Percentiles rank a stretch among this genome's conserved stretches.
Conservation (phyloP, 2,113 vertebrate species). For the Megaceryle maxima region DNA sequence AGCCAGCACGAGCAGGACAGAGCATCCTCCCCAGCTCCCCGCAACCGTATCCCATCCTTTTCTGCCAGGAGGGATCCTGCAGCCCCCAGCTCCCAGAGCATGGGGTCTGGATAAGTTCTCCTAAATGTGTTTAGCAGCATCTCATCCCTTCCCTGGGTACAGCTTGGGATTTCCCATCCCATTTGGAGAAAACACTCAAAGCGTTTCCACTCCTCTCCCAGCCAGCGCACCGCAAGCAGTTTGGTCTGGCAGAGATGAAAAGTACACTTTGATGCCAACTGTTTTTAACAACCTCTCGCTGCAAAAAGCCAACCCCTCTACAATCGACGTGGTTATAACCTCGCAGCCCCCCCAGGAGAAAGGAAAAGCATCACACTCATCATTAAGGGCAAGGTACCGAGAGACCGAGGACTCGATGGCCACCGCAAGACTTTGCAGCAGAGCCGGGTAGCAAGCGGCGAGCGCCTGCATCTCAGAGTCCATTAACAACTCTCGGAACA, state of each 20-base stretch:
- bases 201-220: background rate
- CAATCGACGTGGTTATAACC: fast-evolving
- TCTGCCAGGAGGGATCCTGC: background rate
- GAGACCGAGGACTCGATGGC: background rate
- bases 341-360: fast-evolving
- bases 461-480: fast-evolving
- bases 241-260: background rate
- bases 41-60: fast-evolving
- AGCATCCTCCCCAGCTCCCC: background rate
- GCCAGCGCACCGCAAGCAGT: fast-evolving
- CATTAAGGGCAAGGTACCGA: background rate
- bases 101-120: fast-evolving
- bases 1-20: fast-evolving
- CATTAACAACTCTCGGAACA: background rate
- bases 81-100: fast-evolving
- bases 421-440: fast-evolving
- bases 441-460: background rate
- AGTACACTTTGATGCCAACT: fast-evolving
- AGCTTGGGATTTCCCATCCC: background rate
- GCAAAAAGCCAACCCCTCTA: background rate
- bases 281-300: background rate
- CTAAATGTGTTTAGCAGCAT: background rate
- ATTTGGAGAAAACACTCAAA: fast-evolving
- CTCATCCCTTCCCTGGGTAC: background rate
- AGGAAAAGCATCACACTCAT: background rate